These are phyloP conservation scores for Nemurella pictetii DNA, from an alignment of 2,888 invertebrate species.

Conservation along the genomic window DNA sequence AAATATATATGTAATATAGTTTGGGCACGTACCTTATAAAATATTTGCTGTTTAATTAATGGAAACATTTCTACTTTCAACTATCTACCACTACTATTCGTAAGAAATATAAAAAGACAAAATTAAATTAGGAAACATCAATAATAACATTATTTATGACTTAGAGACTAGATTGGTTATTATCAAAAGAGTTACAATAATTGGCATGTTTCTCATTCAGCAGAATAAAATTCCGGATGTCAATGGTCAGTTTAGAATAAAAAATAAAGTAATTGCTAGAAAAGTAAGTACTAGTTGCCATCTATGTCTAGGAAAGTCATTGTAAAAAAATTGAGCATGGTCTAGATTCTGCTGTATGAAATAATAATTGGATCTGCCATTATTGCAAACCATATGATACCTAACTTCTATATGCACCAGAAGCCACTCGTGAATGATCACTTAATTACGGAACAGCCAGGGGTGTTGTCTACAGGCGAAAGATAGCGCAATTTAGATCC, in stretches of 20 bases:
- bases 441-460: background rate
- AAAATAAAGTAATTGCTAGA: conserved; percentile 14
- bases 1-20: conserved; percentile 28
- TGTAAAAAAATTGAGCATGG: conserved; percentile 15
- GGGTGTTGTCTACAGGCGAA: background rate
- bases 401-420: background rate
- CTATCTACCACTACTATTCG: background rate
- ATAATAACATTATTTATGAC: conserved; percentile 33
- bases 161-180: conserved; percentile 43
- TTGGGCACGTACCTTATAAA: conserved; percentile 10
- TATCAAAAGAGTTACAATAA: conserved; percentile 34
- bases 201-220: conserved; percentile 35
- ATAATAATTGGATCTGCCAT: background rate
- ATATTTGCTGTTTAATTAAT: conserved; percentile 11
- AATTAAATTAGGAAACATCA: conserved; percentile 14
- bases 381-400: background rate
- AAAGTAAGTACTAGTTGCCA: conserved; percentile 34
- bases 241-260: conserved; percentile 17
- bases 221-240: conserved; percentile 26
- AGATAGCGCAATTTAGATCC: background rate
- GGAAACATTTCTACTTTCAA: background rate
- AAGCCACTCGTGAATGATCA: conserved; percentile 8
- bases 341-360: conserved; percentile 24
- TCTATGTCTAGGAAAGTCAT: background rate
- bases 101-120: conserved; percentile 30